Evolutionary conservation across 1,140 invertebrate genomes (phyloP).

Genomic region (Drosophila lini): DNA sequence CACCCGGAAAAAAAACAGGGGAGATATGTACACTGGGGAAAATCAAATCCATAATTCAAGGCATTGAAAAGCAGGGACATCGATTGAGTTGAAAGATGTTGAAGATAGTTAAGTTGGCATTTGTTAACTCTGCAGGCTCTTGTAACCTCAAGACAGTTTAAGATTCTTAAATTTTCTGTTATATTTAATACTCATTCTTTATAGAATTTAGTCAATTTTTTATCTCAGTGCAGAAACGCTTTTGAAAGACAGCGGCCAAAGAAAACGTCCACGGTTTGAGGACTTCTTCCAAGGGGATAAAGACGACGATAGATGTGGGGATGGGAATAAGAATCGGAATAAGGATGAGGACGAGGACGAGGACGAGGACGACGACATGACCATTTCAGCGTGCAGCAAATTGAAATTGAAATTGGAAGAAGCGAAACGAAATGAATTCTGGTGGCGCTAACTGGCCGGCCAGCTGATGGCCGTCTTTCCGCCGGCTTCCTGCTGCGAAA

Average conservation of each 20-base stretch:
- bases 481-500: constrained; percentile 74
- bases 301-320: constrained; percentile 13
- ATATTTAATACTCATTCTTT: no score
- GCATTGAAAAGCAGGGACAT: background rate
- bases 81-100: no score
- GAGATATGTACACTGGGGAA: constrained; percentile 2
- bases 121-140: background rate
- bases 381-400: constrained; percentile 70
- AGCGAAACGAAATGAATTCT: constrained; percentile 80
- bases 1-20: constrained; percentile 26
- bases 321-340: constrained; percentile 3
- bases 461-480: constrained; percentile 45
- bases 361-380: constrained; percentile 51
- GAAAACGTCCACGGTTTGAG: constrained; percentile 36
- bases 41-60: background rate
- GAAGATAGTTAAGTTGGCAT: no score
- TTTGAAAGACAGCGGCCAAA: constrained; percentile 46
- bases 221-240: constrained; percentile 28
- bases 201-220: background rate
- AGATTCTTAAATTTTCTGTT: no score
- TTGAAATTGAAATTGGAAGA: constrained; percentile 80
- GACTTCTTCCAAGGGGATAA: constrained; percentile 39
- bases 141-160: background rate
- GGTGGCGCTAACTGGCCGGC: constrained; percentile 68
- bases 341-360: constrained; percentile 5